Evolutionary conservation across 2,113 vertebrate species (phyloP), one percentile per base, ranked within the genome.

Genomic region (Halcyon malimbica): DNA sequence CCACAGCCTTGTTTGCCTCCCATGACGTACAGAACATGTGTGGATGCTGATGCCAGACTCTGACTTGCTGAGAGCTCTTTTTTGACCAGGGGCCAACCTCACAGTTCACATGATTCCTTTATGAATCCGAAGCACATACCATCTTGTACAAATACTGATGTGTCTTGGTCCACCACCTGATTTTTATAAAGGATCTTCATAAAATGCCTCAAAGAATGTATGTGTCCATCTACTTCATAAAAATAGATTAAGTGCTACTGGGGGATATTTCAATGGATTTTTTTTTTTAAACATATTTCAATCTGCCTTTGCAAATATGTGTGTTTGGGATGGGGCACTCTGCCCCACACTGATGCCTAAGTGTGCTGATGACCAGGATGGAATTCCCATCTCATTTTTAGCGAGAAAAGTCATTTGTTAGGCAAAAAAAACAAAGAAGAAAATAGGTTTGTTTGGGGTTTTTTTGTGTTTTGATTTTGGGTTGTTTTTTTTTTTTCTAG

Each of bases 41-140:
- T 83, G 79, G 70, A 44, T 88, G 56, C 90, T 70, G 63, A 70
- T 39, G 90, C 59, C 93, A 93, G 65, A 67, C 21, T 31, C 83
- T 62, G 74, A 23, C 87, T 87, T 76, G 81, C 62, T 1, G 5
- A 83, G 79, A 93, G 64, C 82, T 83, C 71, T 50, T 48, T 84
- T 76, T 25, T 94, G 87, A 95, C 70, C 51, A 17, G 51, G 60
- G 51, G 75, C 88, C 90, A 94, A 12, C 26, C 75, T 88, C 1
- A 0, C 44, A 88, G 88, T 75, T 78, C 5, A 1, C 18, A 2
- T 4, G 48, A 54, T 54, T 92, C n/a, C 71, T 37, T 68, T 60
- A 41, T 11, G 67, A 70, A 74, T 39, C 33, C 68, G 6, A 18
- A 88, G 59, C 88, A 78, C 3, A 2, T 59, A 59, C 63, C 31